phyloP scores from a whole-genome alignment of 2,888 invertebrate species.

The Proisotoma minuta region DNA sequence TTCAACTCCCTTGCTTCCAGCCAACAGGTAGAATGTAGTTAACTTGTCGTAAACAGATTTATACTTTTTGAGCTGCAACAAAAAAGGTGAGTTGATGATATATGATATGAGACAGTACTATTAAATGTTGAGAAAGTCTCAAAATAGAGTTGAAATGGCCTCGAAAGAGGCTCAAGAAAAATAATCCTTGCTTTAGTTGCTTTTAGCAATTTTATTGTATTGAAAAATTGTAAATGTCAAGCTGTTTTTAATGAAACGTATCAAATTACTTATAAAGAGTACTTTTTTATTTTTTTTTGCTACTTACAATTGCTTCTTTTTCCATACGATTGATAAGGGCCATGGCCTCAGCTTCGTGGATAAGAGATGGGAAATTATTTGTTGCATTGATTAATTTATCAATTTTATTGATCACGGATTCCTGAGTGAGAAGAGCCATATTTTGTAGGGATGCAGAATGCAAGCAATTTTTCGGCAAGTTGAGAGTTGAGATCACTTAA shows the following conservation, averaged over 20 bases:
- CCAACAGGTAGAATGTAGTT: conserved; percentile 24
- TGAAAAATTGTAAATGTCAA: no score
- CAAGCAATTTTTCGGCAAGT: no score
- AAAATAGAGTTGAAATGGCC: no score
- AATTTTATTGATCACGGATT: conserved; percentile 17
- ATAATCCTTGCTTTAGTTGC: no score
- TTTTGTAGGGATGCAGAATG: no score
- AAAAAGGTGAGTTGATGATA: neutral
- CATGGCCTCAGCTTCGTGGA: conserved; percentile 15
- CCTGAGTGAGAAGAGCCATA: neutral
- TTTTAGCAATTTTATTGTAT: no score
- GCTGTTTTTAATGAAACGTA: no score
- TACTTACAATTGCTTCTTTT: conserved; percentile 29
- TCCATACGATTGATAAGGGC: conserved; percentile 21
- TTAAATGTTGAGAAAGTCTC: neutral
- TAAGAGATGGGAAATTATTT: conserved; percentile 17
- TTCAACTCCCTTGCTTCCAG: conserved; percentile 15
- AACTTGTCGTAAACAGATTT: conserved; percentile 18
- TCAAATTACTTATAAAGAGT: no score
- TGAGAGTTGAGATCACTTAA: no score
- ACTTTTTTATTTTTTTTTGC: no score
- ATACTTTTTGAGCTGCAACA: conserved; percentile 17
- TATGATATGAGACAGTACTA: neutral
- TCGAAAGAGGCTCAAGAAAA: no score
- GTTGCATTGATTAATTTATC: conserved; percentile 17